A percentile compares a stretch with the other conserved stretches of the same genome.
Conservation (phyloP, 2,113 vertebrate genomes). For the Piaya cayana region DNA sequence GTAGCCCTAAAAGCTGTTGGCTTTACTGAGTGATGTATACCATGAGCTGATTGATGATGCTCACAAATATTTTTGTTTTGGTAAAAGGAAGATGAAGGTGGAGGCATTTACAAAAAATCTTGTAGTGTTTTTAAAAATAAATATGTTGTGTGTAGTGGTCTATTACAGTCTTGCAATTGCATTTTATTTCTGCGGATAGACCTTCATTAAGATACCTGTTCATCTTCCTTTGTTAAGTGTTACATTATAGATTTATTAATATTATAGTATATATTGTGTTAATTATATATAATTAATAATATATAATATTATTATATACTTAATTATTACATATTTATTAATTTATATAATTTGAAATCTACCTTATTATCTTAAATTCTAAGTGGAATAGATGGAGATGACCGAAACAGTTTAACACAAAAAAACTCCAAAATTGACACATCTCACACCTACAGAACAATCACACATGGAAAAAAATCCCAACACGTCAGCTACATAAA, state of each 20-base stretch:
- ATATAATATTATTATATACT: no score
- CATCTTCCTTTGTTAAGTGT: background rate
- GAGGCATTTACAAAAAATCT: background rate
- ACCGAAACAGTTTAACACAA: background rate
- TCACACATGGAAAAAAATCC: background rate
- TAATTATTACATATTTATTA: no score
- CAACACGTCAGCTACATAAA: background rate
- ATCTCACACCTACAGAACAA: background rate
- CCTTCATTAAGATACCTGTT: background rate
- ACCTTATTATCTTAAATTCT: background rate
- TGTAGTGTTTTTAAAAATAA: background rate
- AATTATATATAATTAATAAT: no score
- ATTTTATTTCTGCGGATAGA: background rate
- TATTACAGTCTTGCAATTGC: background rate
- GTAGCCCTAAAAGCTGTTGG: background rate
- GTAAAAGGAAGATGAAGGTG: background rate
- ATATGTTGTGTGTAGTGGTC: background rate
- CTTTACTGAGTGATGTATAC: background rate
- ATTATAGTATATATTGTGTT: no score
- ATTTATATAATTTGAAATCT: background rate
- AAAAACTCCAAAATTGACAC: background rate
- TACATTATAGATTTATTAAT: background rate
- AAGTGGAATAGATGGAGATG: background rate
- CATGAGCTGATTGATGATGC: background rate
- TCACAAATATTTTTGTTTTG: background rate